Percentiles rank a stretch among this genome's conserved stretches.
phyloP scores from a whole-genome alignment of 2,797 vertebrate genomes.

The Phrynocephalus guinanensis region DNA sequence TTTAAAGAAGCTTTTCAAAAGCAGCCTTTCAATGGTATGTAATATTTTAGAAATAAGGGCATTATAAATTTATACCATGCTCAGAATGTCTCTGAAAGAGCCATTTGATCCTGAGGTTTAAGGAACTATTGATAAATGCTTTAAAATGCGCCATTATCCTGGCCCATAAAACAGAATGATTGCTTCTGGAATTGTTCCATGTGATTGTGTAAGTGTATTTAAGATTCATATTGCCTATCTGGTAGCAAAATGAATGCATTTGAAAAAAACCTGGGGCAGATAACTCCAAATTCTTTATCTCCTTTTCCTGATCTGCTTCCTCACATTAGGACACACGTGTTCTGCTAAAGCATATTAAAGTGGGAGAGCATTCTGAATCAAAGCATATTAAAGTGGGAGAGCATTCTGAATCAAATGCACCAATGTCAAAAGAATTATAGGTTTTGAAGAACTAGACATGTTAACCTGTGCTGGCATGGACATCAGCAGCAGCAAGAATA shows the following conservation, averaged over 20 bases:
- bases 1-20: constrained; percentile 27
- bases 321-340: neutral
- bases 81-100: constrained; percentile 35
- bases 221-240: neutral
- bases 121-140: constrained; percentile 49
- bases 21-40: constrained; percentile 33
- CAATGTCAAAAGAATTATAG: no score
- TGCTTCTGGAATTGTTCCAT: constrained; percentile 32
- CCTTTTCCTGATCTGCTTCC: neutral
- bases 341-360: no score
- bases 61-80: constrained; percentile 25
- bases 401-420: neutral
- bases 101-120: constrained; percentile 39
- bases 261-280: rapidly evolving
- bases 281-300: neutral
- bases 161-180: constrained; percentile 11
- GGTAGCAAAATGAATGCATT: constrained; percentile 10
- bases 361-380: neutral
- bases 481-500: no score
- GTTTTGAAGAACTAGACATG: no score
- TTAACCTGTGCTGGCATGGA: no score
- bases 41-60: constrained; percentile 46
- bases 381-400: neutral
- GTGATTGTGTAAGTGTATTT: constrained; percentile 34
- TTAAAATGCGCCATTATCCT: constrained; percentile 38